Conservation (phyloP, 2,888 invertebrate genomes). For the Entomobrya multifasciata region DNA sequence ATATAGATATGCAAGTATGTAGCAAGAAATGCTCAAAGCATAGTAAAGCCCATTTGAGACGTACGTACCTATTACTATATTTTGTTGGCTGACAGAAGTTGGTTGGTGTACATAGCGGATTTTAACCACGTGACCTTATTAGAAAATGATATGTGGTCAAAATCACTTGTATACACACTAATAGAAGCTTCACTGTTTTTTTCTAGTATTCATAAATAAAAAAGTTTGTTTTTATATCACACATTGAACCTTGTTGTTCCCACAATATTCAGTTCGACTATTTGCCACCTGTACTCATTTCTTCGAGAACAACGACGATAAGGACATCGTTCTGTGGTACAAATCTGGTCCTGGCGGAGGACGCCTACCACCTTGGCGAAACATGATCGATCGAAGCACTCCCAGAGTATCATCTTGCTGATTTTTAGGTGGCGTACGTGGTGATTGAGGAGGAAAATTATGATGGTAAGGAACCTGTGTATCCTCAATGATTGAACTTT, state of each 20-base stretch:
- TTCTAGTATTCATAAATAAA: no score
- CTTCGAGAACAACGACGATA: constrained; percentile 65
- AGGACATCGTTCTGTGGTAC: constrained; percentile 70
- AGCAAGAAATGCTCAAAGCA: no score
- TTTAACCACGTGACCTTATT: no score
- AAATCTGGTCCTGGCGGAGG: constrained; percentile 65
- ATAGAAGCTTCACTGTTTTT: no score
- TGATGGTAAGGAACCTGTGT: constrained; percentile 59
- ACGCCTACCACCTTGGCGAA: constrained; percentile 43
- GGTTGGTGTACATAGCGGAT: no score
- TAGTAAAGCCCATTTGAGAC: no score
- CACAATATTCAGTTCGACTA: constrained; percentile 74
- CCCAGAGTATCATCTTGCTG: constrained; percentile 63
- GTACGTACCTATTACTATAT: no score
- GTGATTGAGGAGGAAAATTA: constrained; percentile 37
- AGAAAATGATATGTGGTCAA: no score
- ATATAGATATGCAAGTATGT: no score
- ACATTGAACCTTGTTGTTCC: constrained; percentile 72
- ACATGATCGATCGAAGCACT: constrained; percentile 36
- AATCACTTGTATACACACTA: no score
- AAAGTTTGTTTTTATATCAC: no score
- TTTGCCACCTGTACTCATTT: constrained; percentile 71
- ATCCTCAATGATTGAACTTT: constrained; percentile 66
- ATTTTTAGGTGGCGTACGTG: constrained; percentile 20
- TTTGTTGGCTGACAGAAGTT: no score